These are phyloP conservation scores for Pentamera pediparva DNA, from an alignment of 53 echinoderm and acorn worm species.

Conservation along the genomic window DNA sequence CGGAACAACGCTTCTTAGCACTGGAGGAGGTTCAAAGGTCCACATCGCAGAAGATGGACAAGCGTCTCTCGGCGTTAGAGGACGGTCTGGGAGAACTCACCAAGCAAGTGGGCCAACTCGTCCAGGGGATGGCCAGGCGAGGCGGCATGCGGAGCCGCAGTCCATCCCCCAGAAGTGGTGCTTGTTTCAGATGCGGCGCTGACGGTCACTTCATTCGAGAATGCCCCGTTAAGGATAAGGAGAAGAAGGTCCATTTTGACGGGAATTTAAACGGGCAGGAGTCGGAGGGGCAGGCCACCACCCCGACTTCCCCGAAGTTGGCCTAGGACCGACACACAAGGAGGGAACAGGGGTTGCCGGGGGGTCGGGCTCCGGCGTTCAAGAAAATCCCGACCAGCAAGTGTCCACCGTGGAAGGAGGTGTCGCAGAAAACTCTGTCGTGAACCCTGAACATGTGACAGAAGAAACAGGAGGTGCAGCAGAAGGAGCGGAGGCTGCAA, in stretches of 20 bases:
- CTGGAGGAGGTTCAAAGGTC: not conserved
- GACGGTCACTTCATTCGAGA: not conserved
- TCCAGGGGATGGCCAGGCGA: not conserved
- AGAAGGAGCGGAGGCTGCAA: too few species aligned
- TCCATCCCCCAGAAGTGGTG: not conserved
- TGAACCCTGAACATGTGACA: not conserved
- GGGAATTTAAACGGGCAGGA: conserved; percentile 4
- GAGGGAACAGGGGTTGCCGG: not conserved
- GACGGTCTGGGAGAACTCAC: not conserved
- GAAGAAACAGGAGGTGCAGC: not conserved
- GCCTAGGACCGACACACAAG: conserved; percentile 10
- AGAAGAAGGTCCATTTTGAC: conserved; percentile 17
- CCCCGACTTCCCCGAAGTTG: not conserved
- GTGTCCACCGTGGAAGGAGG: not conserved
- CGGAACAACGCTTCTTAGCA: not conserved
- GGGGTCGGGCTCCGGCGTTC: not conserved
- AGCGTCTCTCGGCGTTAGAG: not conserved
- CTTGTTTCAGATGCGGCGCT: not conserved
- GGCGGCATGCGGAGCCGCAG: not conserved
- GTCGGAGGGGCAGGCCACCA: not conserved
- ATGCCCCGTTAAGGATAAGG: conserved; percentile 30
- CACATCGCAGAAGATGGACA: not conserved
- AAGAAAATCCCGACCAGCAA: not conserved
- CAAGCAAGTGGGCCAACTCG: not conserved
- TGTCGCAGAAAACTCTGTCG: not conserved